Conservation (phyloP, 2,797 vertebrate genomes). For the Acanthopagrus latus region DNA sequence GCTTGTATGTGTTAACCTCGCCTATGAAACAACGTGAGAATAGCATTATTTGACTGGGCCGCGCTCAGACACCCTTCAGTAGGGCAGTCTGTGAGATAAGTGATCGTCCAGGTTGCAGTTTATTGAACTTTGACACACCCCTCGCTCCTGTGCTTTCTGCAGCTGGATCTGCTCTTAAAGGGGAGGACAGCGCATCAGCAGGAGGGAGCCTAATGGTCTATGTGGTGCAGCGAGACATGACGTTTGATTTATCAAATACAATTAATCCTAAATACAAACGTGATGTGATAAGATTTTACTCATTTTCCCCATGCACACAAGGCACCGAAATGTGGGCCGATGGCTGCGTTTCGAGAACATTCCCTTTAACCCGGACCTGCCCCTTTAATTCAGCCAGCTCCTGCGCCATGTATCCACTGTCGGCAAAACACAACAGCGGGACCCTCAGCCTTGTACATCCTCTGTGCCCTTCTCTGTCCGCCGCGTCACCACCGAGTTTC, state of each 20-base stretch:
- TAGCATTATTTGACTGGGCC: no score
- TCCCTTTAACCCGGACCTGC: slow-evolving; percentile 32
- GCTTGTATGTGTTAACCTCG: no score
- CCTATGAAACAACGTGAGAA: no score
- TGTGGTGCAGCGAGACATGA: fast-evolving
- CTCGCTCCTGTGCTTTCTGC: slow-evolving; percentile 24
- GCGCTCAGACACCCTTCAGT: no score
- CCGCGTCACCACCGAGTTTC: slow-evolving; percentile 35
- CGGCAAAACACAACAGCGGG: slow-evolving; percentile 75
- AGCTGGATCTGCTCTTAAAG: slow-evolving; percentile 71
- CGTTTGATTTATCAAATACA: fast-evolving
- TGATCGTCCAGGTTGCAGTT: background rate
- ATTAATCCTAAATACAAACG: fast-evolving
- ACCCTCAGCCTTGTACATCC: slow-evolving; percentile 19
- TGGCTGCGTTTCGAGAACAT: background rate
- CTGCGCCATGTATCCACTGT: slow-evolving; percentile 67
- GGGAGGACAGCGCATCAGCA: slow-evolving; percentile 31
- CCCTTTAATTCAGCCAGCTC: slow-evolving; percentile 71
- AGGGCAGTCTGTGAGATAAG: background rate
- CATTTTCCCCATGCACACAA: background rate
- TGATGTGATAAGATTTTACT: background rate
- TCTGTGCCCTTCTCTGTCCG: slow-evolving; percentile 39
- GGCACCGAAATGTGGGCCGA: fast-evolving
- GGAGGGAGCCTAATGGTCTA: fast-evolving
- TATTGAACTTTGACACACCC: slow-evolving; percentile 37